phyloP scores from a whole-genome alignment of 2,888 invertebrate species.

The Parnassius orleans region DNA sequence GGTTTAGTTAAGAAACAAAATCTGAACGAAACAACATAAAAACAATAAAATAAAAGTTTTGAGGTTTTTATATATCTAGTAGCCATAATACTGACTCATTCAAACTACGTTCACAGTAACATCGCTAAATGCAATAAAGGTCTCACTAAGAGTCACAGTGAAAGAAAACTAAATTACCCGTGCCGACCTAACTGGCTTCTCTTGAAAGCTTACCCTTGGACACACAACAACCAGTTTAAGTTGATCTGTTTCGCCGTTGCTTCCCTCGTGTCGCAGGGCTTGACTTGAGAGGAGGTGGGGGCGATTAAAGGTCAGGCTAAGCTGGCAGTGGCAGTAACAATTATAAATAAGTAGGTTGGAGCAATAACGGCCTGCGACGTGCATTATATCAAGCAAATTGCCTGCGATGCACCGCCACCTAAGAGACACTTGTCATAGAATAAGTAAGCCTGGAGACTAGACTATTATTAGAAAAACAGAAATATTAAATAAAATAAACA shows the following conservation, averaged over 20 bases:
- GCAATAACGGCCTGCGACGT: conserved; percentile 75
- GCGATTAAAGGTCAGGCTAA: conserved; percentile 42
- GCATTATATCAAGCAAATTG: conserved; percentile 78
- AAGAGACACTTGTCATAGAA: conserved; percentile 59
- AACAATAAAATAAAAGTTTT: background rate
- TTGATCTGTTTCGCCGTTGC: conserved; percentile 32
- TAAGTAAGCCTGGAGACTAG: conserved; percentile 26
- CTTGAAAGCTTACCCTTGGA: conserved; percentile 45
- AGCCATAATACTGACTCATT: conserved; percentile 44
- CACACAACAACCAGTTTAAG: conserved; percentile 34
- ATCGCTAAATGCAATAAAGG: conserved; percentile 65
- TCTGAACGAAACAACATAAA: background rate
- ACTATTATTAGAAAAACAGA: background rate
- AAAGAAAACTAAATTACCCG: conserved; percentile 76
- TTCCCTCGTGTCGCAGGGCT: conserved; percentile 10
- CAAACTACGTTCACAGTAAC: conserved; percentile 40
- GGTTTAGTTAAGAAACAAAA: too few species aligned
- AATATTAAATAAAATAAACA: too few species aligned
- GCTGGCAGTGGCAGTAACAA: conserved; percentile 64
- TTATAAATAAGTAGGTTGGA: conserved; percentile 78
- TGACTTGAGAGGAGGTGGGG: conserved; percentile 30
- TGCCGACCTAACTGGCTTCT: conserved; percentile 68
- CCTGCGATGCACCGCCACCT: conserved; percentile 74
- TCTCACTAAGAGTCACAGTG: conserved; percentile 63
- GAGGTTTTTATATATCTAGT: conserved; percentile 13